Percentiles rank a stretch among this genome's conserved stretches.
Evolutionary conservation across 2,888 invertebrate genomes (phyloP).

Genomic region (Synergus japonicus): DNA sequence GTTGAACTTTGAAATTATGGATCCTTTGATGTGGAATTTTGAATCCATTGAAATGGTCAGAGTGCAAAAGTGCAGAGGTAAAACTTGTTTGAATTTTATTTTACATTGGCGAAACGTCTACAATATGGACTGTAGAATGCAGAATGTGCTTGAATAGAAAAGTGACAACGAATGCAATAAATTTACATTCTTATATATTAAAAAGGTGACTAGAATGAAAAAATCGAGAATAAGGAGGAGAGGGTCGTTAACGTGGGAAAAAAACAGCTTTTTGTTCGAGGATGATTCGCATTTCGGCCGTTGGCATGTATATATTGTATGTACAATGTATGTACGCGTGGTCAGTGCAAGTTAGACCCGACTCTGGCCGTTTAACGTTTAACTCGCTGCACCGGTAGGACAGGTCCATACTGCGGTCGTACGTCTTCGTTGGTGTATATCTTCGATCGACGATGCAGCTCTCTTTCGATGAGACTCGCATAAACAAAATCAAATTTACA

Average conservation of each 20-base stretch:
- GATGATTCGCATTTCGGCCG: conserved; percentile 54
- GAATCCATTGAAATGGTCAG: background rate
- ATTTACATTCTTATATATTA: conserved; percentile 42
- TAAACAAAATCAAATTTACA: conserved; percentile 54
- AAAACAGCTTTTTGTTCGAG: conserved; percentile 46
- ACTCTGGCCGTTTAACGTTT: conserved; percentile 64
- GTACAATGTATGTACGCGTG: conserved; percentile 39
- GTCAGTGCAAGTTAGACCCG: conserved; percentile 48
- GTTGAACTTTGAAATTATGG: background rate
- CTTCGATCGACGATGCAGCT: conserved; percentile 59
- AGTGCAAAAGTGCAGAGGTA: background rate
- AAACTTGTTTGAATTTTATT: conserved; percentile 10
- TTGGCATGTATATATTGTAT: conserved; percentile 25
- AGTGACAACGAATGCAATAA: conserved; percentile 16
- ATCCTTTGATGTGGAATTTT: background rate
- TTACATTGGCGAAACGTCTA: background rate
- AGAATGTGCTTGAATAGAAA: background rate
- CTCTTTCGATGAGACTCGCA: conserved; percentile 51
- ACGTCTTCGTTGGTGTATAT: conserved; percentile 57
- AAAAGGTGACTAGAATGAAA: conserved; percentile 42
- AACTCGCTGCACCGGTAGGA: conserved; percentile 65
- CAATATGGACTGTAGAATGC: too few relatives aligned
- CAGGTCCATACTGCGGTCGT: conserved; percentile 61
- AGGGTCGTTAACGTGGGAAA: conserved; percentile 39
- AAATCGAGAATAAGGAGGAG: conserved; percentile 19